Percentiles rank a stretch among this genome's conserved stretches.
phyloP scores from a whole-genome alignment of 2,888 invertebrate genomes.

The Nephrotoma appendiculata region DNA sequence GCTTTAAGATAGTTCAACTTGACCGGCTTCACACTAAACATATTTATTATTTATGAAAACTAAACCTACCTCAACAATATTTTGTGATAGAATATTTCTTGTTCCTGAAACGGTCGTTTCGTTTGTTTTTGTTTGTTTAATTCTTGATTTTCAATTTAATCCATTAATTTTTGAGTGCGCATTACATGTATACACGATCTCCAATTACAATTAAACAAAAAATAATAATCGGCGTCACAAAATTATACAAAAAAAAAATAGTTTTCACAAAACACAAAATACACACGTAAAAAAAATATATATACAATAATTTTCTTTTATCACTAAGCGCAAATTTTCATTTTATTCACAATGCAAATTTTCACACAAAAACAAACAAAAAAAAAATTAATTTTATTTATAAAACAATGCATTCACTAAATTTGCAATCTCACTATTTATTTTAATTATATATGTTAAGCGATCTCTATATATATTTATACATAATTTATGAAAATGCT shows the following conservation, averaged over 20 bases:
- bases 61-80: not conserved
- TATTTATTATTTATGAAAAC: not conserved
- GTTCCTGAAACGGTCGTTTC: not conserved
- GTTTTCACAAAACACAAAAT: not conserved
- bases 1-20: not conserved
- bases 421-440: not conserved
- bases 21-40: not conserved
- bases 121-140: not conserved
- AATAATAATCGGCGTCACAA: not conserved
- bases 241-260: not conserved
- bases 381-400: not conserved
- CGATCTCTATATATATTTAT: not conserved
- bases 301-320: not conserved
- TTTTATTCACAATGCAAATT: not conserved
- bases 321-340: not conserved
- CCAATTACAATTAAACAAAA: not conserved
- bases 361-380: not conserved
- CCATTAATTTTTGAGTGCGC: not conserved
- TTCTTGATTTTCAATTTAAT: not conserved
- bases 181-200: not conserved
- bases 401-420: not conserved
- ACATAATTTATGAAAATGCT: not conserved
- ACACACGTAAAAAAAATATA: not conserved
- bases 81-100: not conserved
- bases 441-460: not conserved